A percentile compares a stretch with the other conserved stretches of the same genome.
Evolutionary conservation across 2,113 vertebrate species (phyloP).

Genomic region (Martes martes): DNA sequence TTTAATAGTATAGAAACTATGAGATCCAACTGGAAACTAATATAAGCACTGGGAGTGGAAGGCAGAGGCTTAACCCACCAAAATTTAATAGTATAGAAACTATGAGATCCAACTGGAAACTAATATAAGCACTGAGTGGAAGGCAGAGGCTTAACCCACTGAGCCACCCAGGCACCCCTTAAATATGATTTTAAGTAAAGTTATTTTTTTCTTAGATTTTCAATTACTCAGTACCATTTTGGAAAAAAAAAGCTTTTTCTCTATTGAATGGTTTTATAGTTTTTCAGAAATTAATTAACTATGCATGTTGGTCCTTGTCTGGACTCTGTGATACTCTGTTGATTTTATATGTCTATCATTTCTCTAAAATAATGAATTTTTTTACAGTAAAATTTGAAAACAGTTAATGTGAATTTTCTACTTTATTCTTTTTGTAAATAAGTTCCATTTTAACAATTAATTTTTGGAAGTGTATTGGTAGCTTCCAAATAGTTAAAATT

Average conservation of each 20-base stretch:
- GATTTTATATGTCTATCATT: neutral
- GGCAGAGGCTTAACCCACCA: too few relatives aligned
- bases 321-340: neutral
- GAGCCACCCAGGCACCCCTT: too few relatives aligned
- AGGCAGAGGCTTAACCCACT: too few relatives aligned
- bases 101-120: neutral
- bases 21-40: neutral
- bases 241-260: neutral
- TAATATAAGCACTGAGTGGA: neutral
- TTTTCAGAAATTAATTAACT: neutral
- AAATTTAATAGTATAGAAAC: neutral
- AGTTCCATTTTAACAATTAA: neutral
- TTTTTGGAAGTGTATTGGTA: neutral
- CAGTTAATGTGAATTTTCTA: neutral
- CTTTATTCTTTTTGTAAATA: neutral
- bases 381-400: neutral
- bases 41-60: neutral
- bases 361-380: neutral
- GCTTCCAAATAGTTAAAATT: neutral
- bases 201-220: neutral
- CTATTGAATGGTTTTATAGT: neutral
- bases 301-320: neutral
- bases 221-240: neutral
- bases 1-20: neutral
- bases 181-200: neutral